Conservation (phyloP, 1,140 invertebrate genomes). For the Drosophila sechellia region DNA sequence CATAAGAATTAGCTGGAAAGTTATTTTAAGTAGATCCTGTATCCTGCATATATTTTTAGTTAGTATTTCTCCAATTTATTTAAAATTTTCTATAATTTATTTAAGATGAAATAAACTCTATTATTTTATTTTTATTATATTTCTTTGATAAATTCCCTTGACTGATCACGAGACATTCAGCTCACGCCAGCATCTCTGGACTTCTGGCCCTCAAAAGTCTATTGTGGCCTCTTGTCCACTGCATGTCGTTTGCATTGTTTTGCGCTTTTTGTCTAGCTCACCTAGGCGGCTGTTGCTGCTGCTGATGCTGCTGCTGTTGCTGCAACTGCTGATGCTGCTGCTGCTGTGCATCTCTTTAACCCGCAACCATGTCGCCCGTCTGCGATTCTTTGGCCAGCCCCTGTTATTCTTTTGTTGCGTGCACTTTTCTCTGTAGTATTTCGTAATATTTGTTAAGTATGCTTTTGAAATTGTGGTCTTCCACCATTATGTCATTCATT, state of each 20-base stretch:
- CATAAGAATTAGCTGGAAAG: too few relatives aligned
- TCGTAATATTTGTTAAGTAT: constrained; percentile 82
- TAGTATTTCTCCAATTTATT: too few relatives aligned
- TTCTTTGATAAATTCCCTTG: background rate
- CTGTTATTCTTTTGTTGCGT: constrained; percentile 81
- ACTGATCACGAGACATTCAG: background rate
- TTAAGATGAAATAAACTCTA: too few relatives aligned
- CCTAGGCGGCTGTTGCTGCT: constrained; percentile 51
- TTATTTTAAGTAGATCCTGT: too few relatives aligned
- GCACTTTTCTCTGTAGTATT: constrained; percentile 77
- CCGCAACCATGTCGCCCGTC: constrained; percentile 18
- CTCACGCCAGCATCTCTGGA: constrained; percentile 55
- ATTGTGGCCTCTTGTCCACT: constrained; percentile 58
- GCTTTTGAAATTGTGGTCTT: constrained; percentile 82
- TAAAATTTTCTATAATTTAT: too few relatives aligned
- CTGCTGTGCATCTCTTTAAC: constrained; percentile 30
- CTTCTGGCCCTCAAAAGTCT: constrained; percentile 27
- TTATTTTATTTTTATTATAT: background rate
- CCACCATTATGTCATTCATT: constrained; percentile 82
- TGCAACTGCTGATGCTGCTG: constrained; percentile 9
- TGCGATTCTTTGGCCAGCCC: constrained; percentile 42
- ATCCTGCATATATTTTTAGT: too few relatives aligned
- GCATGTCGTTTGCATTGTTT: constrained; percentile 71
- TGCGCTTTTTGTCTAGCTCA: constrained; percentile 64
- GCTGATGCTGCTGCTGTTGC: constrained; percentile 15